phyloP scores from a whole-genome alignment of 2,113 vertebrate species.

The Eonycteris spelaea region DNA sequence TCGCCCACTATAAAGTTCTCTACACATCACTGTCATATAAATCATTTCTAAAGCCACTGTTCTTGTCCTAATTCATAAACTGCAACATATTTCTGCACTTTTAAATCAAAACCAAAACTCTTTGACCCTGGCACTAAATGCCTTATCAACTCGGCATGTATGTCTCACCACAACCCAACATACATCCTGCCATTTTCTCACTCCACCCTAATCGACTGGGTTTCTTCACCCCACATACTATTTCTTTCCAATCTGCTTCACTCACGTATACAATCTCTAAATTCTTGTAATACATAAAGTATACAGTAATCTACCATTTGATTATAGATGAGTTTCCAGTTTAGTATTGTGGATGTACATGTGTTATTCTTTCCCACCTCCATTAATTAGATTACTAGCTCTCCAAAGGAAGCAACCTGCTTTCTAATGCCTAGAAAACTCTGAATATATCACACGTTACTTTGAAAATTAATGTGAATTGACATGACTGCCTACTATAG shows the following conservation, averaged over 20 bases:
- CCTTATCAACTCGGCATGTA: not conserved
- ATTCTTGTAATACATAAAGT: not conserved
- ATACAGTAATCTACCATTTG: not conserved
- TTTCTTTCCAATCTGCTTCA: not conserved
- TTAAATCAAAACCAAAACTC: slow-evolving; percentile 28
- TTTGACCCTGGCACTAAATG: not conserved
- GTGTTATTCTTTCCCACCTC: not conserved
- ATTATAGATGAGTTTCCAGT: not conserved
- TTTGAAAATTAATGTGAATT: not conserved
- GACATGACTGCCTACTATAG: not conserved
- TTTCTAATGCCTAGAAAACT: not conserved
- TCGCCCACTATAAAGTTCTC: not conserved
- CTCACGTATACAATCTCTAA: not conserved
- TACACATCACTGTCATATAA: not conserved
- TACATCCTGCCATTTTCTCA: not conserved
- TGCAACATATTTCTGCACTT: not conserved
- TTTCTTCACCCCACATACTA: not conserved
- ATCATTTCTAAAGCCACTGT: not conserved
- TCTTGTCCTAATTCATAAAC: slow-evolving; percentile 22
- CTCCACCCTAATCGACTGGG: not conserved
- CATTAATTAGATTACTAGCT: not conserved
- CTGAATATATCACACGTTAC: not conserved
- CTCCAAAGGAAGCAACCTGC: not conserved
- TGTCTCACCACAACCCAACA: not conserved
- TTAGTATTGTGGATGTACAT: not conserved